Conservation (phyloP, 2,888 invertebrate genomes). For the Cantharis rufa region DNA sequence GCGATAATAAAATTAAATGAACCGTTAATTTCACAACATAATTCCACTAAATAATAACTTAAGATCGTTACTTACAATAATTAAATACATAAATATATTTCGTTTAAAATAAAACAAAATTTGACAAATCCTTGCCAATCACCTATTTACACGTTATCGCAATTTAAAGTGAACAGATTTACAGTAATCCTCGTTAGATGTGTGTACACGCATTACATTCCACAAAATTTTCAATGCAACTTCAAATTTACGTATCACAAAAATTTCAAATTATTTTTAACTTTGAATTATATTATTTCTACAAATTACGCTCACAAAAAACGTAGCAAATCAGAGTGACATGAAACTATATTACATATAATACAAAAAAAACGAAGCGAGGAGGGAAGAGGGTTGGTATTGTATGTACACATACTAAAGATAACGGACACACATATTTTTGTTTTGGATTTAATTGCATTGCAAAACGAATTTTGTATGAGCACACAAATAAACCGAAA, state of each 20-base stretch:
- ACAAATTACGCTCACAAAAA: neutral
- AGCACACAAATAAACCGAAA: constrained; percentile 49
- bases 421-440: constrained; percentile 38
- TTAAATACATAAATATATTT: neutral
- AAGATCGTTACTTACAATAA: neutral
- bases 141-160: constrained; percentile 17
- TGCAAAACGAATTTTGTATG: neutral
- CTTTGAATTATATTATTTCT: neutral
- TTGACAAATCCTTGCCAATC: neutral
- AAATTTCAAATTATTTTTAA: neutral
- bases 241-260: neutral
- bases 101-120: neutral
- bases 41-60: neutral
- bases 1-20: neutral
- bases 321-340: constrained; percentile 48
- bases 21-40: neutral
- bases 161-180: constrained; percentile 10
- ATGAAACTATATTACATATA: constrained; percentile 57
- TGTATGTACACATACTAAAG: constrained; percentile 48
- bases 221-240: constrained; percentile 36
- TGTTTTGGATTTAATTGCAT: constrained; percentile 19
- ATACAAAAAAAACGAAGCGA: constrained; percentile 46
- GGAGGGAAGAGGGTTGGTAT: constrained; percentile 22
- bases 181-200: constrained; percentile 49
- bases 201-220: constrained; percentile 39